phyloP scores from a whole-genome alignment of 2,113 vertebrate genomes.

The Syrmaticus mikado region DNA sequence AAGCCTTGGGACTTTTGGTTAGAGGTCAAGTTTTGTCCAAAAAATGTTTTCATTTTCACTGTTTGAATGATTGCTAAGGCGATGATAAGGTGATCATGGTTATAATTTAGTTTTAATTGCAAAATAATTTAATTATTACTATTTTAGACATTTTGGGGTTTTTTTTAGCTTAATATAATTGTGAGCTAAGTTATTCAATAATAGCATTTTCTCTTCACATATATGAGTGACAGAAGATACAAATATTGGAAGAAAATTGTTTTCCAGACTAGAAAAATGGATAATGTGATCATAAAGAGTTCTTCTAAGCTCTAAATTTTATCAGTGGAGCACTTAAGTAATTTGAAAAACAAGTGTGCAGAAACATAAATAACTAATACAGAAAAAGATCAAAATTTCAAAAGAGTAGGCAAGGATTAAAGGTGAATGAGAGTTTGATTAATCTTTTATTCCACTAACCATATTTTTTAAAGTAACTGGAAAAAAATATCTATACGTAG shows the following conservation, averaged over 20 bases:
- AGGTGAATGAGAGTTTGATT: not conserved
- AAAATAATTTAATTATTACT: not conserved
- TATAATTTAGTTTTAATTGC: slow-evolving; percentile 14
- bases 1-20: slow-evolving; percentile 23
- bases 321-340: not conserved
- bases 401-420: not conserved
- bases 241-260: not conserved
- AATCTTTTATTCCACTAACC: not conserved
- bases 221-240: not conserved
- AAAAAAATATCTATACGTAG: not conserved
- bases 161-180: not conserved
- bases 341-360: not conserved
- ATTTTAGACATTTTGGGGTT: not conserved
- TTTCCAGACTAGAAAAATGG: not conserved
- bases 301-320: not conserved
- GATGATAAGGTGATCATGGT: not conserved
- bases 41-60: slow-evolving; percentile 60
- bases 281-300: not conserved
- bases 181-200: not conserved
- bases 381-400: not conserved
- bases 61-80: slow-evolving; percentile 33
- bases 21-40: slow-evolving; percentile 22
- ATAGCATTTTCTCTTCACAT: not conserved
- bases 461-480: not conserved
- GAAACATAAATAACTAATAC: not conserved